Percentiles rank a stretch among this genome's conserved stretches.
Evolutionary conservation across 2,888 invertebrate species (phyloP).

Genomic region (Tipula lateralis): DNA sequence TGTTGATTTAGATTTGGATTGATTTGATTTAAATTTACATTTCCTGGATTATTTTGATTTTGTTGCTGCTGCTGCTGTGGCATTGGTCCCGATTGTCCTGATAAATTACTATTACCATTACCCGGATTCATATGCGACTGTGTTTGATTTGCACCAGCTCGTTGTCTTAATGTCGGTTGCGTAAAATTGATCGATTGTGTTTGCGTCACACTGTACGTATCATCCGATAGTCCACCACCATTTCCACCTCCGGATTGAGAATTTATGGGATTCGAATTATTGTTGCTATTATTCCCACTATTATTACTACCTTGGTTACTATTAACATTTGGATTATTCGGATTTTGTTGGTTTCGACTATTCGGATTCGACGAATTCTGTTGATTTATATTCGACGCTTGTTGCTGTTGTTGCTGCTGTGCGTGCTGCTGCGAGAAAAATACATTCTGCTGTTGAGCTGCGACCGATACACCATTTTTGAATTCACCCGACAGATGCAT

Average conservation of each 20-base stretch:
- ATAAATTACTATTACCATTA: conserved; percentile 46
- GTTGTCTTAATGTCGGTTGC: conserved; percentile 50
- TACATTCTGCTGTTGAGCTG: conserved; percentile 82
- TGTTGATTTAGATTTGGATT: conserved; percentile 32
- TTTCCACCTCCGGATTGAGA: not conserved
- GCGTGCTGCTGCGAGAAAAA: conserved; percentile 57
- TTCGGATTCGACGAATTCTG: not conserved
- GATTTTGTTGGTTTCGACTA: conserved; percentile 20
- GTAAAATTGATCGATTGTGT: conserved; percentile 82
- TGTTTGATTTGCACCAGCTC: conserved; percentile 36
- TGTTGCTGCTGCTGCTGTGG: conserved; percentile 35
- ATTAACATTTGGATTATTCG: conserved; percentile 33
- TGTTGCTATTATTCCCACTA: conserved; percentile 27
- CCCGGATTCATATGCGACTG: conserved; percentile 35
- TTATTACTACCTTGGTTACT: conserved; percentile 34
- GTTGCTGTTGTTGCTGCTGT: conserved; percentile 48
- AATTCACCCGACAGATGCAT: conserved; percentile 70
- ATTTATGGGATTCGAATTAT: not conserved
- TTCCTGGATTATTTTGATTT: conserved; percentile 37
- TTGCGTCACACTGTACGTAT: conserved; percentile 70
- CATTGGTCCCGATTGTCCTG: conserved; percentile 45
- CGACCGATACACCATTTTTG: conserved; percentile 70
- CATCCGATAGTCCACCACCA: conserved; percentile 43
- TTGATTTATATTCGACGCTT: conserved; percentile 31
- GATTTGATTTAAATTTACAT: conserved; percentile 29